Evolutionary conservation across 2,797 vertebrate genomes (phyloP).

Genomic region (Megalops cyprinoides): DNA sequence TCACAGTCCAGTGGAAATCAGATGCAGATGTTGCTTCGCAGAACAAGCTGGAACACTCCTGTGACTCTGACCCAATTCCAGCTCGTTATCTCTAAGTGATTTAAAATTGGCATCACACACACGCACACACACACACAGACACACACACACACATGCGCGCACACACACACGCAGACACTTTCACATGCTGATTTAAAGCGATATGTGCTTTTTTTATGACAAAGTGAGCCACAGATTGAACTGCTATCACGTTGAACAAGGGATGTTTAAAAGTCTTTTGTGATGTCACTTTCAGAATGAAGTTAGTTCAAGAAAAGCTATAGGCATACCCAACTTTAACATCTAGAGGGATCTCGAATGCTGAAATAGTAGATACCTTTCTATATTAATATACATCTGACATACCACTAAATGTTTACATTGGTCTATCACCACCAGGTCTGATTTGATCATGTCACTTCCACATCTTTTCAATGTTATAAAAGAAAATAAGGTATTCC

Average conservation of each 20-base stretch:
- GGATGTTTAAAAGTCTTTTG: background rate
- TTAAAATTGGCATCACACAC: conserved; percentile 44
- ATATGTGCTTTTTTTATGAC: too few species aligned
- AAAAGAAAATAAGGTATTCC: background rate
- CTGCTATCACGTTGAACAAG: too few species aligned
- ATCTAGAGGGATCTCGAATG: background rate
- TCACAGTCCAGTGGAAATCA: conserved; percentile 53
- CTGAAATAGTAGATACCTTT: too few species aligned
- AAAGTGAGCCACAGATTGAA: too few species aligned
- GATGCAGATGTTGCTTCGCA: conserved; percentile 57
- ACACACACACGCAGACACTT: conserved; percentile 24
- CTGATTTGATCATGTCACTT: background rate
- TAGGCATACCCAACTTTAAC: background rate
- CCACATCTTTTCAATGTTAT: background rate
- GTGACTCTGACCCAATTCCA: conserved; percentile 45
- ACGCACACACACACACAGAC: background rate
- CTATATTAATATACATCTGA: background rate
- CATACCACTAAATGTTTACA: background rate
- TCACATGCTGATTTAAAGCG: background rate
- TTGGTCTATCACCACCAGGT: background rate
- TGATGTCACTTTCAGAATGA: background rate
- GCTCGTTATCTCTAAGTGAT: conserved; percentile 38
- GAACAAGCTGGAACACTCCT: conserved; percentile 34
- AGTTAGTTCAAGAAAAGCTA: too few species aligned
- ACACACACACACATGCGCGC: conserved; percentile 5